A percentile compares a stretch with the other conserved stretches of the same genome.
phyloP scores from a whole-genome alignment of 2,888 invertebrate species.

The Epistrophe eligans region DNA sequence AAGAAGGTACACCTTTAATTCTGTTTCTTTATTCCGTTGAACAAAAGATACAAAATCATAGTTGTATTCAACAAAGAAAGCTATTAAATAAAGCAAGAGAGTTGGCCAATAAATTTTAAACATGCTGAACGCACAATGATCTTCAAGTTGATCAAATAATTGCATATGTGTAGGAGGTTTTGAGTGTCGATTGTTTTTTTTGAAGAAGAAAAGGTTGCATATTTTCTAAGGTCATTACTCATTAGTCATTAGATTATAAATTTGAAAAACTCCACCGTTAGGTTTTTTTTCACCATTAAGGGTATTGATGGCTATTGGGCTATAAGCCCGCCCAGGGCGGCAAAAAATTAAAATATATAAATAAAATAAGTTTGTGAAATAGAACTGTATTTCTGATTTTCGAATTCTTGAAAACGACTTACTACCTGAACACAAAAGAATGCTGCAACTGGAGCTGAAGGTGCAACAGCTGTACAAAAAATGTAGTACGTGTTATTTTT shows the following conservation, averaged over 20 bases:
- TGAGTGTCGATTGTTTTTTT: background rate
- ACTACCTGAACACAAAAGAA: no score
- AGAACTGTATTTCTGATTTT: no score
- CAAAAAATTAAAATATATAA: no score
- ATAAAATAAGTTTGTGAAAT: no score
- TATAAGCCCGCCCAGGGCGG: no score
- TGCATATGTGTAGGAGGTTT: conserved; percentile 27
- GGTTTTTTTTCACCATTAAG: background rate
- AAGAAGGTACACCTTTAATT: background rate
- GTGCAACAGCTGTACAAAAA: no score
- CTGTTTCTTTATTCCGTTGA: background rate
- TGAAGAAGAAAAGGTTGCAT: background rate
- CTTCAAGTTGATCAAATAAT: background rate
- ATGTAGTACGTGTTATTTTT: no score
- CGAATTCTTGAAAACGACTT: no score
- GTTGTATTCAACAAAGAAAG: background rate
- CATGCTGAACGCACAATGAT: background rate
- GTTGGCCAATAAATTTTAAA: background rate
- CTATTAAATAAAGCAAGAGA: background rate
- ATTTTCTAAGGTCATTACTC: background rate
- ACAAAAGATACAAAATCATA: background rate
- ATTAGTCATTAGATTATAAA: no score
- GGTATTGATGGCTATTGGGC: no score
- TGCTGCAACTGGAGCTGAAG: no score
- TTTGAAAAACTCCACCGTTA: background rate